These are phyloP conservation scores for Drosophila carrolli DNA, from an alignment of 1,140 invertebrate species.

Conservation along the genomic window DNA sequence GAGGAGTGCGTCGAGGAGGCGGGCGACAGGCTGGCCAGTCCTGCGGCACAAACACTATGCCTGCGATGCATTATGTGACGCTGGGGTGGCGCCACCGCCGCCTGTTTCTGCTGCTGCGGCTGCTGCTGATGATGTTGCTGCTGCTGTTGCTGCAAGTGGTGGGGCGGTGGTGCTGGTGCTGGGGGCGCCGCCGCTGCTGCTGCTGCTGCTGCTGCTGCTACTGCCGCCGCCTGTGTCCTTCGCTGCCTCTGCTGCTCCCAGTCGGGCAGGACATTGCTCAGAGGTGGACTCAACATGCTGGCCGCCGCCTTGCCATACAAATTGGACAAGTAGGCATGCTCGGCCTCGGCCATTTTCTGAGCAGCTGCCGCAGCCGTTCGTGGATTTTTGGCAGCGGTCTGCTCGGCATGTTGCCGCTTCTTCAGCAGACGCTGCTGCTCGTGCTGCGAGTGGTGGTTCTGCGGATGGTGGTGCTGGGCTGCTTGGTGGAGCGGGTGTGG, in stretches of 20 bases:
- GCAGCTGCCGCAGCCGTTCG: slow-evolving; percentile 29
- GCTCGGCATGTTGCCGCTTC: slow-evolving; percentile 65
- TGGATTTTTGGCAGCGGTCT: slow-evolving; percentile 3
- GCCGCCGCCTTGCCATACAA: slow-evolving; percentile 75
- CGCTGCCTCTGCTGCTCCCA: slow-evolving; percentile 30
- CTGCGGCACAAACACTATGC: slow-evolving; percentile 66
- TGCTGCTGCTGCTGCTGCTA: slow-evolving; percentile 28
- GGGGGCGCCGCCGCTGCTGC: slow-evolving; percentile 12
- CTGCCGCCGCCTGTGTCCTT: slow-evolving; percentile 7
- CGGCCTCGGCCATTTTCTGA: slow-evolving; percentile 71
- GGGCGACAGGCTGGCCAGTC: slow-evolving; percentile 62
- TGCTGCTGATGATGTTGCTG: slow-evolving; percentile 11
- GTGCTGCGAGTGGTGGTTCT: slow-evolving; percentile 28
- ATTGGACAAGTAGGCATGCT: slow-evolving; percentile 73
- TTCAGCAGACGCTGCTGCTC: slow-evolving; percentile 65
- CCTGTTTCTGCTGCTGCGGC: slow-evolving; percentile 4
- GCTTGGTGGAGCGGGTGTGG: slow-evolving; percentile 35
- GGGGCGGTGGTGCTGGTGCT: background rate
- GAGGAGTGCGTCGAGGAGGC: slow-evolving; percentile 60
- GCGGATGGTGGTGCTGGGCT: slow-evolving; percentile 9
- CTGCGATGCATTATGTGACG: slow-evolving; percentile 62
- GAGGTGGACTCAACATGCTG: slow-evolving; percentile 74
- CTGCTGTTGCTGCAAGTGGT: slow-evolving; percentile 23
- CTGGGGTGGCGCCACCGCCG: slow-evolving; percentile 40
- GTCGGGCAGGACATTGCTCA: slow-evolving; percentile 36